phyloP scores from a whole-genome alignment of 2,113 vertebrate genomes.

The Alligator sinensis region DNA sequence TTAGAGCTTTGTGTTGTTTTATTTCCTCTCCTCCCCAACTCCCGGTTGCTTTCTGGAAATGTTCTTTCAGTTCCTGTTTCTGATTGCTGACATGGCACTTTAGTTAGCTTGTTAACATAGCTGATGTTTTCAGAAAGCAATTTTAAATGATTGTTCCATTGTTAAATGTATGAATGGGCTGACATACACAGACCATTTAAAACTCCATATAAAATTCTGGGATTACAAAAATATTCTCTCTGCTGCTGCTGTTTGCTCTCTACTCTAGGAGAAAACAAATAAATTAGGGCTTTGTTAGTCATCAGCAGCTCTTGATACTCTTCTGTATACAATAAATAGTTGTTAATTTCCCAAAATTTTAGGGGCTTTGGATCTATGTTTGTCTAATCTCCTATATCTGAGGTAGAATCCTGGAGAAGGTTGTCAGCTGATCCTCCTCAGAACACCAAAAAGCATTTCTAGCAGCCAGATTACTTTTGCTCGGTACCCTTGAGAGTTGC shows the following conservation, averaged over 20 bases:
- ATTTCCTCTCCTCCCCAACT: constrained; percentile 33
- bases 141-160: constrained; percentile 50
- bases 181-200: constrained; percentile 22
- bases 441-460: background rate
- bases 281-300: background rate
- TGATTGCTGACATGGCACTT: constrained; percentile 49
- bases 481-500: fast-evolving
- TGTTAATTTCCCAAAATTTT: constrained; percentile 34
- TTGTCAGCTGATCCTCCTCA: background rate
- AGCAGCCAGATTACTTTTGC: background rate
- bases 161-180: background rate
- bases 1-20: constrained; percentile 16
- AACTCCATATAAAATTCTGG: background rate
- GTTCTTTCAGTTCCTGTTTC: constrained; percentile 36
- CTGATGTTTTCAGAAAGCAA: constrained; percentile 53
- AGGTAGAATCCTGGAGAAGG: background rate
- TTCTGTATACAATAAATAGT: background rate
- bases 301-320: constrained; percentile 42
- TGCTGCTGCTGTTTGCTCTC: background rate
- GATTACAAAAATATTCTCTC: background rate
- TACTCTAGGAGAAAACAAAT: background rate
- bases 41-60: constrained; percentile 38
- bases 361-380: background rate
- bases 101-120: constrained; percentile 25
- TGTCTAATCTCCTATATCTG: background rate